phyloP scores from a whole-genome alignment of 2,888 invertebrate species.

The Andrena flavipes region DNA sequence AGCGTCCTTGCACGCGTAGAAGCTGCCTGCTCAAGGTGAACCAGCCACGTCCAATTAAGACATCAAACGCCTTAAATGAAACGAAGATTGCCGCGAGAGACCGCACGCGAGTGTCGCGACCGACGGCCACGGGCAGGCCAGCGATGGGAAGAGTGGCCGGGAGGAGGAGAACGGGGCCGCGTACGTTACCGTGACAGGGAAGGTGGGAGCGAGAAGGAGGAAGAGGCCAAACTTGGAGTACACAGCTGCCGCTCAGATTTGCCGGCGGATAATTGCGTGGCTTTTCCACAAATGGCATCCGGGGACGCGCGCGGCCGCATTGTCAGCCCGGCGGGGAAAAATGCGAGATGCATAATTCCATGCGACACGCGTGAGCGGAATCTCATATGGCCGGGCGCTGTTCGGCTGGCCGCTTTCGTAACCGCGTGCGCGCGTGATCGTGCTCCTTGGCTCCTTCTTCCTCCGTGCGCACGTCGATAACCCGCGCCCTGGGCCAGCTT shows the following conservation, averaged over 20 bases:
- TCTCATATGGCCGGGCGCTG: conserved; percentile 57
- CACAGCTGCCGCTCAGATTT: conserved; percentile 83
- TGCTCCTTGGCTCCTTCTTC: conserved; percentile 22
- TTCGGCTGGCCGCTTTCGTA: conserved; percentile 53
- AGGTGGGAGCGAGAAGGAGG: conserved; percentile 45
- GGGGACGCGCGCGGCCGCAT: conserved; percentile 58
- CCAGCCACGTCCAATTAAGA: conserved; percentile 81
- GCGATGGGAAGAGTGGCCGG: conserved; percentile 33
- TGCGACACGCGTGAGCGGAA: conserved; percentile 75
- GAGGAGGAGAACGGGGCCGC: conserved; percentile 25
- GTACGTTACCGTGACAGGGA: not conserved
- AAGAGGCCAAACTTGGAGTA: conserved; percentile 79
- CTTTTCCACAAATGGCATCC: conserved; percentile 82
- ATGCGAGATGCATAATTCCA: conserved; percentile 73
- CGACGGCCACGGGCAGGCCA: conserved; percentile 1
- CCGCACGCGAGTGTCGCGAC: conserved; percentile 60
- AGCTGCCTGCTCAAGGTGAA: conserved; percentile 61
- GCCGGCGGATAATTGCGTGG: conserved; percentile 82
- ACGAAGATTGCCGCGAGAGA: conserved; percentile 66
- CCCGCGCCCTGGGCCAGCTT: not conserved
- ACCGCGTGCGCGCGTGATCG: conserved; percentile 21
- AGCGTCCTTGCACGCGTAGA: conserved; percentile 11
- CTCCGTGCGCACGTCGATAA: not conserved
- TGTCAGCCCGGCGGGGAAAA: conserved; percentile 56
- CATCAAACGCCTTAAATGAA: conserved; percentile 80